Evolutionary conservation across 2,888 invertebrate species (phyloP).

Genomic region (Spilarctia lutea): DNA sequence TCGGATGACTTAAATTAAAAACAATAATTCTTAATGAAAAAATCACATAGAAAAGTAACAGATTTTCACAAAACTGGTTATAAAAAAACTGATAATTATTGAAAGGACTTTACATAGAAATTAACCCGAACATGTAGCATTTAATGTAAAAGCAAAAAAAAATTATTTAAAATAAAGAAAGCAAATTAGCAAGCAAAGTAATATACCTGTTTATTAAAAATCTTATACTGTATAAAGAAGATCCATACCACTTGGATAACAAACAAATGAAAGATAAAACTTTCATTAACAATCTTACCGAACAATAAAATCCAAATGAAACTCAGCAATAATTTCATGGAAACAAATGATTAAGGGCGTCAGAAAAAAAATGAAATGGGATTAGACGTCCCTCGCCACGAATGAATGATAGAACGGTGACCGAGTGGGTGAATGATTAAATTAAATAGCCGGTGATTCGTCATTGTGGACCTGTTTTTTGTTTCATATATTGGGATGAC

Average conservation of each 20-base stretch:
- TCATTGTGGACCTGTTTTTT: conserved; percentile 37
- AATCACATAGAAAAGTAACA: too few relatives aligned
- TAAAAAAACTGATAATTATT: too few relatives aligned
- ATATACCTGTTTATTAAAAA: background rate
- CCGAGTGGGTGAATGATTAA: conserved; percentile 49
- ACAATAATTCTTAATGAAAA: too few relatives aligned
- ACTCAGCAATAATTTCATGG: conserved; percentile 13
- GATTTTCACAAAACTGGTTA: too few relatives aligned
- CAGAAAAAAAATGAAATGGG: conserved; percentile 35
- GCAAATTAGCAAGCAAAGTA: too few relatives aligned
- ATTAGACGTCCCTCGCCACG: conserved; percentile 36
- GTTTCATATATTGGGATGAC: conserved; percentile 12
- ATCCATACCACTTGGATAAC: background rate
- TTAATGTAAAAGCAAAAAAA: too few relatives aligned
- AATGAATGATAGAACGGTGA: conserved; percentile 41
- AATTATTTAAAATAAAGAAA: too few relatives aligned
- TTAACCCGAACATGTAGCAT: too few relatives aligned
- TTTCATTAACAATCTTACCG: background rate
- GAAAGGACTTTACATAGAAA: too few relatives aligned
- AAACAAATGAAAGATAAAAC: background rate
- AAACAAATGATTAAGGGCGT: conserved; percentile 33
- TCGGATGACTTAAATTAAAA: too few relatives aligned
- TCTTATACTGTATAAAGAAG: background rate
- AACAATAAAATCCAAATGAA: background rate
- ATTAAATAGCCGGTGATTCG: conserved; percentile 46